Evolutionary conservation across 2,888 invertebrate genomes (phyloP).

Genomic region (Flexamia atlantica): DNA sequence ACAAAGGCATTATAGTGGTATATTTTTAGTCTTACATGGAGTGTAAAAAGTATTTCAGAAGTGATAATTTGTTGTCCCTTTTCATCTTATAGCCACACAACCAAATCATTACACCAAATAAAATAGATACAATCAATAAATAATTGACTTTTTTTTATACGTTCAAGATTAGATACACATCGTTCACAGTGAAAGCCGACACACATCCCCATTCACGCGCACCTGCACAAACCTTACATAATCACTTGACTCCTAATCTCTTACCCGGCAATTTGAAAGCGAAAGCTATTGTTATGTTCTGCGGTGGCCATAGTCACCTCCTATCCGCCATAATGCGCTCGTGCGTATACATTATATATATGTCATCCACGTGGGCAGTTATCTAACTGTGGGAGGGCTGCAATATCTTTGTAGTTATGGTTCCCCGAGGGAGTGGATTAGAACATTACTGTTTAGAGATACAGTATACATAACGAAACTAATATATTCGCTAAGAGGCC

Average conservation of each 20-base stretch:
- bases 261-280: constrained; percentile 10
- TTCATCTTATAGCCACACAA: no score
- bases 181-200: not conserved
- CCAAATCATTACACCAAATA: no score
- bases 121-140: no score
- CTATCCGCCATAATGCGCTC: not conserved
- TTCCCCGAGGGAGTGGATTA: not conserved
- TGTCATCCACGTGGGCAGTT: constrained; percentile 11
- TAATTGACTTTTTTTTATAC: not conserved
- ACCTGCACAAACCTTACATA: constrained; percentile 15
- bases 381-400: not conserved
- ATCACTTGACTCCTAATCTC: constrained; percentile 30
- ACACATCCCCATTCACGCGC: not conserved
- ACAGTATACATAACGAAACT: not conserved
- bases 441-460: not conserved
- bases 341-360: not conserved
- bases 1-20: no score
- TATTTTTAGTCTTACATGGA: no score
- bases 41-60: no score
- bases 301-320: constrained; percentile 14
- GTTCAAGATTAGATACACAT: not conserved
- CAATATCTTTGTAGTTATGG: not conserved
- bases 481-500: not conserved
- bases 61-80: no score
- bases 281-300: constrained; percentile 23